A percentile compares a stretch with the other conserved stretches of the same genome.
phyloP scores from a whole-genome alignment of 2,797 vertebrate genomes.

The Diceros bicornis region DNA sequence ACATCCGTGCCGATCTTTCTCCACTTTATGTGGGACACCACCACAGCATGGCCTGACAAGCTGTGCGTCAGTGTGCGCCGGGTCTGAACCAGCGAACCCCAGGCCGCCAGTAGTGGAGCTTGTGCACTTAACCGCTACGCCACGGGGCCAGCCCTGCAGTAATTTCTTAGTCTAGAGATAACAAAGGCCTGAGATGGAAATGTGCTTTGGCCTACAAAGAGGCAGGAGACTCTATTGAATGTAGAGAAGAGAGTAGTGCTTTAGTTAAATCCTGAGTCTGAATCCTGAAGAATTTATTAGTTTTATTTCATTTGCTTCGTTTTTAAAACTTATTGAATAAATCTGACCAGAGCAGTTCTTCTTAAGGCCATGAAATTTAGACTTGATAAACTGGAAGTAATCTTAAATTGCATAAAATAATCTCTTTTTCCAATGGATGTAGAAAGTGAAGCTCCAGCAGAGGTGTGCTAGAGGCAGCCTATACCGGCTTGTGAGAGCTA shows the following conservation, averaged over 20 bases:
- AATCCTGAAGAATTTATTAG: background rate
- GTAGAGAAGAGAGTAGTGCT: background rate
- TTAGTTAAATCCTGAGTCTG: background rate
- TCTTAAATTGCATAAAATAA: background rate
- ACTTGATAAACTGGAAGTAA: background rate
- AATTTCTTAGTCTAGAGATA: constrained; percentile 6
- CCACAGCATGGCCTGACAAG: too few relatives aligned
- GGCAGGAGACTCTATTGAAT: background rate
- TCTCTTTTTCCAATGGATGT: background rate
- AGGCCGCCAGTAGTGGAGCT: too few relatives aligned
- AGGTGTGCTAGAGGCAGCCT: background rate
- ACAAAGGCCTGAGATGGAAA: background rate
- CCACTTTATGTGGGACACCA: too few relatives aligned
- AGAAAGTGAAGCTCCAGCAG: background rate
- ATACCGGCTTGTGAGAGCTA: background rate
- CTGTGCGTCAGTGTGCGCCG: too few relatives aligned
- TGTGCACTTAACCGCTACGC: too few relatives aligned
- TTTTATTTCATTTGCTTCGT: constrained; percentile 19
- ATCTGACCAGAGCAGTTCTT: background rate
- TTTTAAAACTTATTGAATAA: background rate
- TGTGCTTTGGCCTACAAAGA: background rate
- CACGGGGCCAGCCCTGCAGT: background rate
- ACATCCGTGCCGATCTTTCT: too few relatives aligned
- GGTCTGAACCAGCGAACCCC: too few relatives aligned
- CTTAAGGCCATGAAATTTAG: background rate